Base-by-base conservation (phyloP, 2,797 vertebrate genomes). In the Anguilla pacifica region DNA sequence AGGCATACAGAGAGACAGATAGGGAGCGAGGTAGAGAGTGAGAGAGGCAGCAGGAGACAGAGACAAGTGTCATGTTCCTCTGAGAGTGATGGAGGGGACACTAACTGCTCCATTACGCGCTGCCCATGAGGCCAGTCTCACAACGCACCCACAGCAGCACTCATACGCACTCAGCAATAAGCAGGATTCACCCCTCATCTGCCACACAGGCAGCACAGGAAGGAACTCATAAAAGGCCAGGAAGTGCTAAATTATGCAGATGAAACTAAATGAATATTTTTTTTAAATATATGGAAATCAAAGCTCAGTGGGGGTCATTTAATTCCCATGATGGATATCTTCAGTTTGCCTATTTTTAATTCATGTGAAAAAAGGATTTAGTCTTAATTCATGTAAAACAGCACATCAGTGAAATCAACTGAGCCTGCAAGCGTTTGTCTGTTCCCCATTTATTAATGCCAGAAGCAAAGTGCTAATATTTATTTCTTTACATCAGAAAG, bases 181-280 rank as follows among this genome's bases (percentile, higher is more conserved):
- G 59, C 59, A 64, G 17, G 13, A 22, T 5, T 64, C 59, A 64
- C n/a, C 49, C 17, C 49, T 28, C 74, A 86, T 86, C 77, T 86
- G 77, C 59, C 51, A 55, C 49, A 35, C 61, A 61, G 61, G 86
- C 64, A 86, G 57, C 35, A 46, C 51, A 79, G 25, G 72, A 70
- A 57, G 74, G 59, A 83, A 39, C 83, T 81, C 84, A 83, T 87
- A 89, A 86, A 83, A 59, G 86, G n/a, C 81, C 84, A 61, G 46
- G 28, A 39, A 15, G 61, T 86, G 77, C 83, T 83, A 86, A 88
- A 86, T 39, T 49, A 86, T 28, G 49, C 49, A 49, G 46, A 85
- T 53, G 35, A 39, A 39, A 85, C 57, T 46, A 79, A 79, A 43
- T 19, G 1, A 46, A 79, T 43, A 46, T 17, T 79, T 2, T 39